Conservation (phyloP, 64 coral and sea anemone species). For the Porites australiensis region DNA sequence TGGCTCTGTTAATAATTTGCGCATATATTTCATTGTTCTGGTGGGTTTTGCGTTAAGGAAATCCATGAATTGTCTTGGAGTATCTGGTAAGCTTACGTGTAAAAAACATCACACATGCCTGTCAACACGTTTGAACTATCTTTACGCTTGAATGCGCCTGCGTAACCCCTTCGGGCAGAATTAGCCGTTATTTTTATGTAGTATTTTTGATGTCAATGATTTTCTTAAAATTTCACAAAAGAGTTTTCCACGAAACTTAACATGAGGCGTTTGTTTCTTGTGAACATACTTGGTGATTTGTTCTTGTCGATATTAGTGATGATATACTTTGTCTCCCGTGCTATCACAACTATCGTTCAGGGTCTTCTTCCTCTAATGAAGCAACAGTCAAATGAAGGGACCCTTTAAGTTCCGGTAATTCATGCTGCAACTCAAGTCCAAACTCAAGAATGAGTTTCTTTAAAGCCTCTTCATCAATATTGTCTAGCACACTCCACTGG, state of each 20-base stretch:
- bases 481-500: constrained; percentile 48
- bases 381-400: constrained; percentile 7
- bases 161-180: background rate
- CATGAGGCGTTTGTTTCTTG: background rate
- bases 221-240: constrained; percentile 21
- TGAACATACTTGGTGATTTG: background rate
- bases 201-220: background rate
- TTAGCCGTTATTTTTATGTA: background rate
- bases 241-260: background rate
- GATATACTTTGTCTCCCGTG: background rate
- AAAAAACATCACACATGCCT: constrained; percentile 2
- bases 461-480: constrained; percentile 40
- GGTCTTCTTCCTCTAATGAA: constrained; percentile 30
- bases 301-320: background rate
- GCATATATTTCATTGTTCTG: background rate
- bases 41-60: background rate
- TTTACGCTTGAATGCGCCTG: constrained; percentile 18
- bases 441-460: constrained; percentile 51
- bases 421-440: constrained; percentile 34
- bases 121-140: constrained; percentile 26
- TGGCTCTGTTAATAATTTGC: too few species aligned
- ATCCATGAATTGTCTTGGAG: background rate
- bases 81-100: background rate
- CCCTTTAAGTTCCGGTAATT: constrained; percentile 63
- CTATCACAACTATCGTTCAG: background rate